Base-by-base conservation (phyloP, 2,113 vertebrate species). In the Hippopotamus amphibius region DNA sequence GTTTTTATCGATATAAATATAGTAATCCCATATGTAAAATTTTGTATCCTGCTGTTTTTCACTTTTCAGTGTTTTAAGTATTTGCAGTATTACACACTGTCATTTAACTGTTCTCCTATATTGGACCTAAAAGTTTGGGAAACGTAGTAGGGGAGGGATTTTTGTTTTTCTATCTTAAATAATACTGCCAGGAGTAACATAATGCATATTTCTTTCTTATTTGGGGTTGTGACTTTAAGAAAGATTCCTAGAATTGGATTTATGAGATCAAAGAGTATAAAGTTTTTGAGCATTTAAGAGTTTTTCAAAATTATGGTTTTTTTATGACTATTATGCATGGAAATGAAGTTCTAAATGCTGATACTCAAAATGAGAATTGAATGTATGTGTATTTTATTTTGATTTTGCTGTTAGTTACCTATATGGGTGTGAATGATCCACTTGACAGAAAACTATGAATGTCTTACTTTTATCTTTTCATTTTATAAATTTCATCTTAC, bases 341-440 rank as follows among this genome's bases (percentile, higher is more conserved):
- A 90, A 97, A 85, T 88, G 41, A 95, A 90, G 57, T 83, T 79
- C 96, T 89, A 87, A 88, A 37, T 83, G 61, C 37, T 95, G 43
- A 86, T 74, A 74, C 11, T 97, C 57, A 95, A 69, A 57, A 65
- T 93, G n/a, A 96, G 65, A 92, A 86, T 83, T 82, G 61, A 86
- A 69, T 87, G 4, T 80, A 57, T 90, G 5, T 94, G 9, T 69
- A 26, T 84, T 77, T 88, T 94, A 72, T 82, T 59, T 96, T 96
- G 17, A 8, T 79, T 96, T 95, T 96, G 55, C 33, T 93, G 13
- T 79, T 91, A 14, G 59, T 79, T 88, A 90, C 26, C 76, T 94
- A 0, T 87, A 46, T 93, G 48, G 15, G 30, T 63, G 9, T 93
- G 76, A 88, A 88, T 77, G 30, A 86, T 82, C 19, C 33, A 46